Percentiles rank a stretch among this genome's conserved stretches.
phyloP scores from a whole-genome alignment of 2,797 vertebrate genomes.

The Phoeniculus purpureus region DNA sequence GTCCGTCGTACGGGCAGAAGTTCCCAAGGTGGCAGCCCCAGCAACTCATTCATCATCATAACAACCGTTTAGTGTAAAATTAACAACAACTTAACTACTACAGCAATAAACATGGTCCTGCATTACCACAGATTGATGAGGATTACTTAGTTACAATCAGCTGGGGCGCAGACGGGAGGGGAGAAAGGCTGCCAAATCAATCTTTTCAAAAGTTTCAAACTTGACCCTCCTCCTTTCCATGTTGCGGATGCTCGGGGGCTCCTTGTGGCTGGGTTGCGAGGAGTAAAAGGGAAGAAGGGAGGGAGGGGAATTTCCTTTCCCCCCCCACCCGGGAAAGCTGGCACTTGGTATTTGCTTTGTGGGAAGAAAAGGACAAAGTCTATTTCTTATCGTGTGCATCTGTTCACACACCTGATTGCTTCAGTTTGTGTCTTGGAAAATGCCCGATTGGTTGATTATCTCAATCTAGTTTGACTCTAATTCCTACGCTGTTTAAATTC shows the following conservation, averaged over 20 bases:
- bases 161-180: slow-evolving; percentile 29
- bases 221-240: background rate
- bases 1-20: slow-evolving; percentile 34
- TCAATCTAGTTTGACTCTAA: background rate
- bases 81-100: slow-evolving; percentile 83
- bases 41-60: slow-evolving; percentile 80
- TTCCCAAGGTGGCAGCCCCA: slow-evolving; percentile 74
- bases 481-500: background rate
- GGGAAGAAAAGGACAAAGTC: slow-evolving; percentile 59
- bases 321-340: background rate
- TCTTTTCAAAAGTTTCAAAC: slow-evolving; percentile 40
- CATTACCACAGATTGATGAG: slow-evolving; percentile 77
- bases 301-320: background rate
- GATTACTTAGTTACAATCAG: slow-evolving; percentile 71
- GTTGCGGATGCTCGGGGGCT: slow-evolving; percentile 1
- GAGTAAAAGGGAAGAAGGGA: background rate
- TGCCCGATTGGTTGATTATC: background rate
- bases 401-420: slow-evolving; percentile 20
- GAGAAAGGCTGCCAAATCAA: slow-evolving; percentile 1
- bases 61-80: slow-evolving; percentile 84
- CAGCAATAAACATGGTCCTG: slow-evolving; percentile 77
- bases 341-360: slow-evolving; percentile 41
- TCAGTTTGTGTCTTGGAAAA: background rate
- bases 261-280: background rate
- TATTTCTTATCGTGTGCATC: background rate